Conservation (phyloP, 2,888 invertebrate genomes). For the Drosophila maculinotata region DNA sequence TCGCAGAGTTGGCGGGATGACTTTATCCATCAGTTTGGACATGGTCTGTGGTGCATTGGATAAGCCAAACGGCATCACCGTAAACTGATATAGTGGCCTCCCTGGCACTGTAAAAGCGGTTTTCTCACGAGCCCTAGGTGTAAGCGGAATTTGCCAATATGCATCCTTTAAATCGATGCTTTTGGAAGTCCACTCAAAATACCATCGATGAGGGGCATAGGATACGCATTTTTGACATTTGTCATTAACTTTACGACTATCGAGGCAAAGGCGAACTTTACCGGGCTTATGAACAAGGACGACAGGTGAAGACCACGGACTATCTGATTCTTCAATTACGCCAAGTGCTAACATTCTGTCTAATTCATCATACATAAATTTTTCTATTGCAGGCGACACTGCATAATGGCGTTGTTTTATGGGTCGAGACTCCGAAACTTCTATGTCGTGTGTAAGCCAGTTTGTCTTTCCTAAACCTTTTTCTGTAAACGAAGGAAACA, state of each 20-base stretch:
- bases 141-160: constrained; percentile 2
- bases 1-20: too few relatives aligned
- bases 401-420: constrained; percentile 1
- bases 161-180: constrained; percentile 6
- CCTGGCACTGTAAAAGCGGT: constrained; percentile 10
- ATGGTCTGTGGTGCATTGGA: constrained; percentile 8
- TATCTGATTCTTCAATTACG: not conserved
- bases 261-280: too few relatives aligned
- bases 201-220: constrained; percentile 9
- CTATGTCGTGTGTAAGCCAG: too few relatives aligned
- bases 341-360: not conserved
- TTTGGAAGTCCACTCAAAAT: too few relatives aligned
- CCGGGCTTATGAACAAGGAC: not conserved
- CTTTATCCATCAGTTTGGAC: too few relatives aligned
- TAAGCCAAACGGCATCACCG: too few relatives aligned
- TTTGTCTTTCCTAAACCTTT: too few relatives aligned
- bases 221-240: constrained; percentile 11
- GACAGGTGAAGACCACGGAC: not conserved
- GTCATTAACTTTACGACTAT: too few relatives aligned
- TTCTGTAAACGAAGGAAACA: too few relatives aligned
- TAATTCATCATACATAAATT: not conserved
- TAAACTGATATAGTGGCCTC: too few relatives aligned
- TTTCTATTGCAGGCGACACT: not conserved
- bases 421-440: too few relatives aligned
- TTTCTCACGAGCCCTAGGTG: not conserved